Percentiles rank a stretch among this genome's conserved stretches.
These are phyloP conservation scores for Cyanoderma ruficeps DNA, from an alignment of 2,113 vertebrate species.

Conservation along the genomic window DNA sequence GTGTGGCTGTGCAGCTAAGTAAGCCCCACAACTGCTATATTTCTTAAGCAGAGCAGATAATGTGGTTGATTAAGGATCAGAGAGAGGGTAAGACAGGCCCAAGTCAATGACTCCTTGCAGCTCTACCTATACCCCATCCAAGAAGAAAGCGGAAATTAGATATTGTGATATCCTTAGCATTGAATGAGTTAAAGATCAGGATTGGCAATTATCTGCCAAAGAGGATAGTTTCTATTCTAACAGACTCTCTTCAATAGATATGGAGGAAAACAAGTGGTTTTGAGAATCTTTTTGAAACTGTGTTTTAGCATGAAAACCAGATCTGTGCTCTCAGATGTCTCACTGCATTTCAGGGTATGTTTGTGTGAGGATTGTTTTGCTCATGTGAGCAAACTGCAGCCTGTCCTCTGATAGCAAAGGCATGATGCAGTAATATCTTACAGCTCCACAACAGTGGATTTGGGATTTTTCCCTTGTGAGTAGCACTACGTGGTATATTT, in stretches of 20 bases:
- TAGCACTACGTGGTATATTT: not conserved
- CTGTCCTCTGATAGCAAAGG: not conserved
- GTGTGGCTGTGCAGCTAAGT: not conserved
- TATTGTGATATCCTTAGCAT: not conserved
- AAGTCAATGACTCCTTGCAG: not conserved
- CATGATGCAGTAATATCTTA: not conserved
- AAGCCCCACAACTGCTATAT: not conserved
- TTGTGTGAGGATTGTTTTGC: not conserved
- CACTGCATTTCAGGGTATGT: not conserved
- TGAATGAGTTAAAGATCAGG: not conserved
- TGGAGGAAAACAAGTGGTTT: not conserved
- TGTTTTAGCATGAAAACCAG: not conserved
- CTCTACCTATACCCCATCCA: not conserved
- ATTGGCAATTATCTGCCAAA: not conserved
- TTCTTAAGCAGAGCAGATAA: not conserved
- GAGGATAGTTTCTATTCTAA: not conserved
- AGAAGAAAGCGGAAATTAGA: not conserved
- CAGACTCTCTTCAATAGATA: not conserved
- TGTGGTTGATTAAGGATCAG: not conserved
- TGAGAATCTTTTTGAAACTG: not conserved
- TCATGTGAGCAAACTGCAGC: not conserved
- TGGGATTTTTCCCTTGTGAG: not conserved
- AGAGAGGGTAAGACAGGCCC: not conserved
- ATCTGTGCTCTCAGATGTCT: not conserved
- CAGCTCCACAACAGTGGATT: not conserved